phyloP scores from a whole-genome alignment of 30 jellyfish, hydroid and myxozoan species.

The Mastigias papua region DNA sequence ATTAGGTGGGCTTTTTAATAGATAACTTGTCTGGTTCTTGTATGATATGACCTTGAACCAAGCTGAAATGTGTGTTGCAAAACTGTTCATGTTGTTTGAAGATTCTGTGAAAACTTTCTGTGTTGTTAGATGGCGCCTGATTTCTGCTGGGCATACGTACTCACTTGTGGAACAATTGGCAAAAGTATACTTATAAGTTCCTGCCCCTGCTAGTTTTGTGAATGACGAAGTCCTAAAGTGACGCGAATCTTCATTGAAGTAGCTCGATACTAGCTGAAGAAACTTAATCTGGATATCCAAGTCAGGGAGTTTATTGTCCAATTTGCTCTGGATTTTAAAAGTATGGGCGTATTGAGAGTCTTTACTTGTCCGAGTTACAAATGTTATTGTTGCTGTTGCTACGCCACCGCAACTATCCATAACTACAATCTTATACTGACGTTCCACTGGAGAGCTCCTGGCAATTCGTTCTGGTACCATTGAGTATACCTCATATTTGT shows the following conservation, averaged over 20 bases:
- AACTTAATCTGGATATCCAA: constrained; percentile 73
- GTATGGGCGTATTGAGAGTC: constrained; percentile 42
- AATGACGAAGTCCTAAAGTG: constrained; percentile 16
- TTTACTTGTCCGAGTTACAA: constrained; percentile 21
- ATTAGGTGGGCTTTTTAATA: constrained; percentile 42
- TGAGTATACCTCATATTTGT: constrained; percentile 73
- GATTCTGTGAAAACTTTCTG: constrained; percentile 47
- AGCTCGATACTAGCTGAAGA: constrained; percentile 59
- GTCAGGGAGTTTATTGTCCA: constrained; percentile 35
- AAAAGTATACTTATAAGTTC: constrained; percentile 8
- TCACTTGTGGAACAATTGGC: constrained; percentile 55
- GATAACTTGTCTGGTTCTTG: constrained; percentile 39
- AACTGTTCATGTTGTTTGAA: constrained; percentile 23
- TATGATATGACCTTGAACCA: constrained; percentile 43
- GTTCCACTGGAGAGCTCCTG: not conserved
- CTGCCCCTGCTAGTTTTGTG: constrained; percentile 4
- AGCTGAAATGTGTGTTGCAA: constrained; percentile 36
- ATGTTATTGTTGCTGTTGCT: constrained; percentile 54
- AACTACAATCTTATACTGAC: constrained; percentile 47
- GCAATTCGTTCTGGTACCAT: constrained; percentile 64
- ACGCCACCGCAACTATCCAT: constrained; percentile 70
- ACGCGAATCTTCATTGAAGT: constrained; percentile 13
- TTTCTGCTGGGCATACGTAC: constrained; percentile 17
- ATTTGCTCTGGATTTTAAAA: constrained; percentile 59
- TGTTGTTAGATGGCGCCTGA: not conserved